phyloP scores from a whole-genome alignment of 2,797 vertebrate genomes.

The Acomys russatus region DNA sequence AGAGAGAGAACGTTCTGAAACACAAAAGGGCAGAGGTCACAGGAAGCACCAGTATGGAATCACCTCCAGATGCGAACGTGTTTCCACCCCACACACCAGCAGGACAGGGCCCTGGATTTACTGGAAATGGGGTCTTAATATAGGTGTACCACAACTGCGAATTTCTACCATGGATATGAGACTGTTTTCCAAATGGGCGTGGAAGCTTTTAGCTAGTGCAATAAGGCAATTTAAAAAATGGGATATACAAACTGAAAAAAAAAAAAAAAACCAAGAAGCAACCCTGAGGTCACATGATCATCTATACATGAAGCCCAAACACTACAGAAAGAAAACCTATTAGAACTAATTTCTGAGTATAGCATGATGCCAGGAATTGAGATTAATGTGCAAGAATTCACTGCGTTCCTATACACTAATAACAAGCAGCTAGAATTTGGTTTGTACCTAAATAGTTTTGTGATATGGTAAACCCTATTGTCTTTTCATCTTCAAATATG shows the following conservation, averaged over 20 bases:
- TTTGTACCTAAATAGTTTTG: neutral
- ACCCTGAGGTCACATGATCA: neutral
- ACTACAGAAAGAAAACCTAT: neutral
- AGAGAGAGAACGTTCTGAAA: neutral
- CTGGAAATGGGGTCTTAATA: neutral
- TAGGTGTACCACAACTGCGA: neutral
- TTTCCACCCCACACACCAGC: neutral
- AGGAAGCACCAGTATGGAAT: neutral
- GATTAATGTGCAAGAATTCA: neutral
- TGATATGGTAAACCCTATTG: neutral
- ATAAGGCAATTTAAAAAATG: constrained; percentile 45
- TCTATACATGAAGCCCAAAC: neutral
- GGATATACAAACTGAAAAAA: neutral
- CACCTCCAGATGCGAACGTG: neutral
- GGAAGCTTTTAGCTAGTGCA: neutral
- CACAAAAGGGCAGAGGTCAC: neutral
- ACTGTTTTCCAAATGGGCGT: neutral
- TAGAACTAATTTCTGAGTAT: neutral
- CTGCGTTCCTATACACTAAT: neutral
- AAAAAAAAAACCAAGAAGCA: neutral
- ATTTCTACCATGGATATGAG: neutral
- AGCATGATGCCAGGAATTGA: neutral
- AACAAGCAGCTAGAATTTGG: neutral
- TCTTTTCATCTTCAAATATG: neutral
- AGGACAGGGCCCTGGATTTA: neutral